Base-by-base conservation (phyloP, 2,888 invertebrate genomes). In the Bedellia somnulentella region DNA sequence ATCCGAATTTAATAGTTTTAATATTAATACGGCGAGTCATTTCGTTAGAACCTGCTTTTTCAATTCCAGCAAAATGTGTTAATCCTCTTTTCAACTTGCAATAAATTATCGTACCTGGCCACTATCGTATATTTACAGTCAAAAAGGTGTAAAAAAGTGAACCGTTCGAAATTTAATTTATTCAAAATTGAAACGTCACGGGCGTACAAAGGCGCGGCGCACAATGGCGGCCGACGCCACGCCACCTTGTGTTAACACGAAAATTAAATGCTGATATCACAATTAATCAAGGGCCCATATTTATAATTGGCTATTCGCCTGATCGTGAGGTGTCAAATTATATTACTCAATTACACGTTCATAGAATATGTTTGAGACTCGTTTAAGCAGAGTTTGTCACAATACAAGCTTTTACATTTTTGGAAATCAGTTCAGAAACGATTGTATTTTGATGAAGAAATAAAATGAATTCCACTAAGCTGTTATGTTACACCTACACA, bases 221-320 rank as follows among this genome's bases (percentile, higher is more conserved):
- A 71, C 73, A 71, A 71, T 70, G 57, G 70, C 24, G 26, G 14
- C 14, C 8, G 26, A 13, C 52, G 53, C 47, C 21, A 13, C 31
- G 23, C 26, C 8, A 27, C 46, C 48, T 55, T 57, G 61, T 70
- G 73, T 71, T 75, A 75, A 73, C 73, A 71, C 60, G 73, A 68
- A 75, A 73, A 73, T 75, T 73, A 75, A 75, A 73, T 73, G 73
- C 71, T 75, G 73, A 75, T 75, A 75, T 73, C 71, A 75, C 68
- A 73, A 75, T 75, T 75, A 73, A 75, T 75, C 73, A 73, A 71
- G 66, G 58, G 60, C 52, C 67, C 61, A 71, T 71, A 71, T 71
- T 71, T 70, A 70, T 73, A 71, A 73, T 75, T 75, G 73, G 64
- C 71, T 71, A 73, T 75, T 73, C 73, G 73, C 59, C 57, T 54